Base-by-base conservation (phyloP, 1,140 invertebrate genomes). In the Venustaconcha ellipsiformis region DNA sequence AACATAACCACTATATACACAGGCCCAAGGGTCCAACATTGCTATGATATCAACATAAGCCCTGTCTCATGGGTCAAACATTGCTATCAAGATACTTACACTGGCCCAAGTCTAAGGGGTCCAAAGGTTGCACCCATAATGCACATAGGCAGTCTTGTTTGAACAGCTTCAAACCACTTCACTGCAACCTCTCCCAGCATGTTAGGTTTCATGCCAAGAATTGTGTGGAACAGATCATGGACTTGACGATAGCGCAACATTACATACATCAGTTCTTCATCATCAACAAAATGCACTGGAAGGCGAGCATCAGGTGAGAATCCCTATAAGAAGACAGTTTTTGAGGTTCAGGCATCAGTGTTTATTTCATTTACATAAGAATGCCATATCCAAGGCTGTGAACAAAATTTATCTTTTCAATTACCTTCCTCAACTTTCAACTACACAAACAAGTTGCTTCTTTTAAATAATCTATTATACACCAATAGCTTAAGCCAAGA, bases 241-340 rank as follows among this genome's bases (percentile, higher is more conserved):
- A 95, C 94, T 91, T 99, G 97, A 80, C 98, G 93, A 89, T 99
- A 99, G 63, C 98, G 92, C 90, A 97, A 96, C 94, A 99, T 98
- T 5, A 99, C 94, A 91, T 99, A 99, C 23, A 96, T 96, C 70
- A 98, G 89, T 78, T 98, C 94, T 11, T 94, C 89, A 90, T 99
- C 95, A 84, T 97, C 93, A 55, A 99, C 93, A 91, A 99, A 99
- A 82, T 95, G 94, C 1, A 99, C 97, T 57, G 94, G 91, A 78
- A 94, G 90, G 81, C 98, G 92, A 57, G 95, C 94, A 92, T 99
- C 97, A 8, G 98, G 96, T 18, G 95, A 96, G n/a, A 99, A 96
- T 83, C 95, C 93, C 94, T 95, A 82, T 18, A 91, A 90, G 71
- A 76, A 82, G 79, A 82, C 18, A 17, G 15, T 23, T 30, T 30